A percentile compares a stretch with the other conserved stretches of the same genome.
Evolutionary conservation across 2,113 vertebrate species (phyloP).

Genomic region (Nymphicus hollandicus): DNA sequence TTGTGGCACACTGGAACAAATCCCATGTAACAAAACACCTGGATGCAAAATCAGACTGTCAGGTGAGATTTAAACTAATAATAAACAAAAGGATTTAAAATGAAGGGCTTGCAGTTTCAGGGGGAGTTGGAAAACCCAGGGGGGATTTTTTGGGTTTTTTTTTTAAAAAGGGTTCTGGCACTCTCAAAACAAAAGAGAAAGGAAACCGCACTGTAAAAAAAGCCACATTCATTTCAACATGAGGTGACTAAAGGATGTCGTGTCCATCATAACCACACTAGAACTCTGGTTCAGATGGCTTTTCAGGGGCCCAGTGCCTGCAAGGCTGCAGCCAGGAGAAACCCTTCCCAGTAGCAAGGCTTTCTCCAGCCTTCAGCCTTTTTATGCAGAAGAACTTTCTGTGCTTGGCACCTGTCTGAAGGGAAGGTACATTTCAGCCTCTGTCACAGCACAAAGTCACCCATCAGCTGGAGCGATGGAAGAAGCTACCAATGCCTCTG

Average conservation of each 20-base stretch:
- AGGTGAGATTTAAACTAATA: background rate
- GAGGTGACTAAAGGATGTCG: background rate
- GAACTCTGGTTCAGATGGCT: background rate
- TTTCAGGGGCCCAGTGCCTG: background rate
- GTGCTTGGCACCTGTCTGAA: background rate
- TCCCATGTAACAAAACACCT: background rate
- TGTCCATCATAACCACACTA: background rate
- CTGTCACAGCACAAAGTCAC: background rate
- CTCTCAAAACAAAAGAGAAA: constrained; percentile 46
- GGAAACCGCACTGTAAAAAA: background rate
- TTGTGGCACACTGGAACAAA: background rate
- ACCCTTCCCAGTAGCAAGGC: background rate
- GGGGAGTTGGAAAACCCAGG: background rate
- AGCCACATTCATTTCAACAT: background rate
- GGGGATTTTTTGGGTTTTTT: background rate
- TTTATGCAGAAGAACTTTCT: background rate
- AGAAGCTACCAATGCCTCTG: background rate
- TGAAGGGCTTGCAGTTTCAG: background rate
- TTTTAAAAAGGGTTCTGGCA: background rate
- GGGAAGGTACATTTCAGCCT: background rate
- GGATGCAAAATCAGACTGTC: background rate
- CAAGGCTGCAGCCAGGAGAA: background rate
- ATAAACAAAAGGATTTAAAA: background rate
- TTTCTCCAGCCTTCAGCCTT: background rate
- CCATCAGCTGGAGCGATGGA: background rate